Evolutionary conservation across 30 jellyfish, hydroid and myxozoan genomes (phyloP).

Genomic region (Morbakka virulenta): DNA sequence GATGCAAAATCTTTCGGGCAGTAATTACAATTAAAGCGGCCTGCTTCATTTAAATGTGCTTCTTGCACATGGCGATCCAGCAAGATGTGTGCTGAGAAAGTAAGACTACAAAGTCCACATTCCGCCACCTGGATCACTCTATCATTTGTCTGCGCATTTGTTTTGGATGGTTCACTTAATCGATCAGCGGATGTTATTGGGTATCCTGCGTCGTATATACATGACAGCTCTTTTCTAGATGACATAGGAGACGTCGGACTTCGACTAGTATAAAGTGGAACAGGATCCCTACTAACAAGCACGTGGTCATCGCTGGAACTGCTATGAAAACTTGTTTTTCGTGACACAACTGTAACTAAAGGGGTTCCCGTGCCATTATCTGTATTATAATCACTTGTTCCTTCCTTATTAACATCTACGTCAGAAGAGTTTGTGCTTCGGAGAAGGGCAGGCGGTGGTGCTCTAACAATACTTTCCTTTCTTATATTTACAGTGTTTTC

Average conservation of each 20-base stretch:
- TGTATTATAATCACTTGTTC: neutral
- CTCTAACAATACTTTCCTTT: neutral
- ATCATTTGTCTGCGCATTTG: neutral
- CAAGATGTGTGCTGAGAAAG: neutral
- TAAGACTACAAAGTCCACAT: neutral
- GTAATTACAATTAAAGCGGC: neutral
- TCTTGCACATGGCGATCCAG: neutral
- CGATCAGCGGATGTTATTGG: neutral
- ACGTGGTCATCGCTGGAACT: neutral
- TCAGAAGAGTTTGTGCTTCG: too few species aligned
- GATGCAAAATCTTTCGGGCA: neutral
- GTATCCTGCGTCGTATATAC: too few species aligned
- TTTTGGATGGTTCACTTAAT: neutral
- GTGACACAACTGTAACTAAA: neutral
- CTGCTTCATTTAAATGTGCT: neutral
- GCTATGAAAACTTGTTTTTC: neutral
- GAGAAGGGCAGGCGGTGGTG: neutral
- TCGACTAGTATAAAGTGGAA: neutral
- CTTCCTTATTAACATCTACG: neutral
- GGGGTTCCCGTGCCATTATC: neutral
- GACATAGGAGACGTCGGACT: neutral
- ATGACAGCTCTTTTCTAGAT: neutral
- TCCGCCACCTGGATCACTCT: neutral
- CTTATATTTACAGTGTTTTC: too few species aligned
- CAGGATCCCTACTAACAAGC: neutral